Conservation (phyloP, 2,797 vertebrate genomes). For the Coregonus suidteri region DNA sequence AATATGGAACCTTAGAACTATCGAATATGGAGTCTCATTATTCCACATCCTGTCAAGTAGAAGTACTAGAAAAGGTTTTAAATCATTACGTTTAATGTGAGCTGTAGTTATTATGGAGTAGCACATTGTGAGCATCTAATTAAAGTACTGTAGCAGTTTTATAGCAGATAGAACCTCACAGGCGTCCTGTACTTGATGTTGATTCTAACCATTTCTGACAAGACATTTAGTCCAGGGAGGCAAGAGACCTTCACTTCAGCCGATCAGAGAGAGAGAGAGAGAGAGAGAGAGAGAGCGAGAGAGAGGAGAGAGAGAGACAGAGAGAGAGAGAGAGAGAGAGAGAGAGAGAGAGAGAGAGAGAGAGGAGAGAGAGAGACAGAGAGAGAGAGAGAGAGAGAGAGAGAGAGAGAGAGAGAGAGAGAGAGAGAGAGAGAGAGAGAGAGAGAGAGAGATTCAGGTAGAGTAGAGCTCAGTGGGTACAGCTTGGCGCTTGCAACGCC, state of each 20-base stretch:
- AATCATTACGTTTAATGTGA: too few species aligned
- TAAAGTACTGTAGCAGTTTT: not conserved
- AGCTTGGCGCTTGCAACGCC: too few species aligned
- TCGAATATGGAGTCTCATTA: too few species aligned
- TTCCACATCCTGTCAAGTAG: too few species aligned
- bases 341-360: not conserved
- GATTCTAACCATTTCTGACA: not conserved
- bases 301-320: not conserved
- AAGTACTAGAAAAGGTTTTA: too few species aligned
- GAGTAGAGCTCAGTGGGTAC: too few species aligned
- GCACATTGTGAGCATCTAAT: too few species aligned
- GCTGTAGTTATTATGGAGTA: too few species aligned
- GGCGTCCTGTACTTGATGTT: not conserved
- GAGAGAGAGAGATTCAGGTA: not conserved
- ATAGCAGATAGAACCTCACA: not conserved
- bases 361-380: not conserved
- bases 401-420: not conserved
- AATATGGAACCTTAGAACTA: too few species aligned
- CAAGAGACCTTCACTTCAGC: not conserved
- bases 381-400: too few species aligned
- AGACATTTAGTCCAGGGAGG: not conserved
- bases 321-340: too few species aligned
- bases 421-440: too few species aligned
- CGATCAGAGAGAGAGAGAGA: not conserved
- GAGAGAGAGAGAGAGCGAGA: not conserved